Conservation (phyloP, 2,113 vertebrate species). For the Siniperca chuatsi region DNA sequence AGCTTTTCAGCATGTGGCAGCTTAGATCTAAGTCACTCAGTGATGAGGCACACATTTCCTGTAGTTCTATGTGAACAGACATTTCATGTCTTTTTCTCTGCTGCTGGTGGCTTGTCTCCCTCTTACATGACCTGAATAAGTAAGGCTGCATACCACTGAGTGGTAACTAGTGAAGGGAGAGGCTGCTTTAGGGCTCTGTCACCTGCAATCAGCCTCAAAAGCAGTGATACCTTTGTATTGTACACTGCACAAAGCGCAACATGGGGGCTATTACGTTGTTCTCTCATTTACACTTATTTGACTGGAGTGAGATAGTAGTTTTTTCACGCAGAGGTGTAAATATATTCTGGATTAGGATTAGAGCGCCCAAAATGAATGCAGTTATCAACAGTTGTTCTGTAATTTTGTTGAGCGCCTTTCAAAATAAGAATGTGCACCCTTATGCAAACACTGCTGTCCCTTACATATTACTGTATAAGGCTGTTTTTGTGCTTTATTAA, state of each 20-base stretch:
- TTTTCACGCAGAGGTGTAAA: background rate
- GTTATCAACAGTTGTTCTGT: background rate
- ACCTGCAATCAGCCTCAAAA: constrained; percentile 69
- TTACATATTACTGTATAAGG: background rate
- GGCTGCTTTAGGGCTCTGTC: constrained; percentile 66
- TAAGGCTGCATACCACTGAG: constrained; percentile 34
- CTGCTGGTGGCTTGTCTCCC: constrained; percentile 36
- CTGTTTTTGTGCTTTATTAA: background rate
- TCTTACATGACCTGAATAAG: constrained; percentile 64
- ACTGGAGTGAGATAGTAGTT: background rate
- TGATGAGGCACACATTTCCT: constrained; percentile 19
- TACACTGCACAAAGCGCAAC: constrained; percentile 29
- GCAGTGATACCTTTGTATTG: constrained; percentile 41
- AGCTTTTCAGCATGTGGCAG: constrained; percentile 6
- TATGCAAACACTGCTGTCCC: background rate
- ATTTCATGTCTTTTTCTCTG: constrained; percentile 16
- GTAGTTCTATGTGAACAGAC: constrained; percentile 27
- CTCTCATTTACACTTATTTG: background rate
- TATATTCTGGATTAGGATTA: background rate
- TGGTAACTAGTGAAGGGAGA: constrained; percentile 26
- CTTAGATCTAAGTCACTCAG: background rate
- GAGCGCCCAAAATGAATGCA: background rate
- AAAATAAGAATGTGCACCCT: background rate
- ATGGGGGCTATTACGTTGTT: background rate
- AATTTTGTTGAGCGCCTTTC: background rate